These are phyloP conservation scores for Malurus elegans DNA, from an alignment of 2,113 vertebrate genomes.

Conservation along the genomic window DNA sequence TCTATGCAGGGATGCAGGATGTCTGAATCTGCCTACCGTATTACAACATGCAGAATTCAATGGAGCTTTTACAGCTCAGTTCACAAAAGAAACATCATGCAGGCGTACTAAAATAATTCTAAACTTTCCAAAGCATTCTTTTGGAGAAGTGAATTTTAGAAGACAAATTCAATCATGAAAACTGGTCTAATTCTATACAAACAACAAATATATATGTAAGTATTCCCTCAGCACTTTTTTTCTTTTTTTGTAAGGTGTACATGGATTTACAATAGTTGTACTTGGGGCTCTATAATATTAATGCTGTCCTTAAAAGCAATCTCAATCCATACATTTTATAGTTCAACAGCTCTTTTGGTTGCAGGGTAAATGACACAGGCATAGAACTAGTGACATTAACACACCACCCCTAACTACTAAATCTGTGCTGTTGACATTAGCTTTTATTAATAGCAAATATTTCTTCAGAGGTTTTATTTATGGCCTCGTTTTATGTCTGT, in stretches of 20 bases:
- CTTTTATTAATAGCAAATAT: neutral
- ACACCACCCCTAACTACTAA: neutral
- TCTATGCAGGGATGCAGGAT: neutral
- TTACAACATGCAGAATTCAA: neutral
- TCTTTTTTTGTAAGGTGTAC: neutral
- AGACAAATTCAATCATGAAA: neutral
- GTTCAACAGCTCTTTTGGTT: neutral
- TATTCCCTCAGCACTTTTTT: neutral
- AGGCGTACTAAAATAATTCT: neutral
- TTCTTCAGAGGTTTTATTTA: neutral
- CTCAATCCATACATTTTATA: neutral
- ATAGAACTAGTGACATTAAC: neutral
- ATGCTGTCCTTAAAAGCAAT: neutral
- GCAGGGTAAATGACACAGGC: neutral
- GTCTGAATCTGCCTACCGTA: neutral
- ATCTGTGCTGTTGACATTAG: neutral
- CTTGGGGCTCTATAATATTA: neutral
- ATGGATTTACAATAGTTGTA: neutral
- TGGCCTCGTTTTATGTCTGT: neutral
- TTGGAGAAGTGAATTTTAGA: neutral
- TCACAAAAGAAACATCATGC: neutral
- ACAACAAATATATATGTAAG: neutral
- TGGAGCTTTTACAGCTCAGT: neutral
- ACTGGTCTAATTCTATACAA: neutral
- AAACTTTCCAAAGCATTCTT: neutral